Conservation (phyloP, 2,888 invertebrate species). For the Dusona sp. region DNA sequence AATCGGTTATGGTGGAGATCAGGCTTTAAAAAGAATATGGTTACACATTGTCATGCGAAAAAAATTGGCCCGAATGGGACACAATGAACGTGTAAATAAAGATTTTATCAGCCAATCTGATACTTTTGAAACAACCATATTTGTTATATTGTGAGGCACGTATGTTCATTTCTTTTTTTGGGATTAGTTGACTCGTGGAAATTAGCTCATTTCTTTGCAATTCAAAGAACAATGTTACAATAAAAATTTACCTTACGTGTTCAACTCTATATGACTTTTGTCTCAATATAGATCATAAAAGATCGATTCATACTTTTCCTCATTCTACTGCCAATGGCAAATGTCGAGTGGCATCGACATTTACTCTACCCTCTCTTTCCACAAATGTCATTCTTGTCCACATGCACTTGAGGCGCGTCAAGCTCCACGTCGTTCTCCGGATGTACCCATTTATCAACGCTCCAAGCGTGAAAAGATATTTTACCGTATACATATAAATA, state of each 20-base stretch:
- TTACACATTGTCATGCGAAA: too few species aligned
- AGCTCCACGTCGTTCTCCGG: slow-evolving; percentile 75
- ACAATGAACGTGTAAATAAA: too few species aligned
- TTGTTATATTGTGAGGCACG: too few species aligned
- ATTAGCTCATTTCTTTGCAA: background rate
- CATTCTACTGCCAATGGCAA: slow-evolving; percentile 13
- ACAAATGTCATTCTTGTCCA: slow-evolving; percentile 74
- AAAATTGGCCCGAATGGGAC: too few species aligned
- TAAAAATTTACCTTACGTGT: background rate
- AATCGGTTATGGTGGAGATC: background rate
- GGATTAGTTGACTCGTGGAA: background rate
- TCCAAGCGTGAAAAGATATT: slow-evolving; percentile 67
- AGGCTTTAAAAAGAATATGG: background rate
- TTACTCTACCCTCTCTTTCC: slow-evolving; percentile 13
- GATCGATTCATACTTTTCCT: slow-evolving; percentile 1
- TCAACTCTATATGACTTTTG: background rate
- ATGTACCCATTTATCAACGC: slow-evolving; percentile 79
- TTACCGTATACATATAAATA: slow-evolving; percentile 19
- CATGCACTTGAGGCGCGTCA: slow-evolving; percentile 72
- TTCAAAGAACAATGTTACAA: background rate
- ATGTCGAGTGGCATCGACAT: slow-evolving; percentile 31
- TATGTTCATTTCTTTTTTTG: background rate
- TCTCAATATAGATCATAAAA: slow-evolving; percentile 16
- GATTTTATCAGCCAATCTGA: too few species aligned
- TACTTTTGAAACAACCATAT: too few species aligned